These are phyloP conservation scores for Taphrorychus bicolor DNA, from an alignment of 2,888 invertebrate genomes.

Conservation along the genomic window DNA sequence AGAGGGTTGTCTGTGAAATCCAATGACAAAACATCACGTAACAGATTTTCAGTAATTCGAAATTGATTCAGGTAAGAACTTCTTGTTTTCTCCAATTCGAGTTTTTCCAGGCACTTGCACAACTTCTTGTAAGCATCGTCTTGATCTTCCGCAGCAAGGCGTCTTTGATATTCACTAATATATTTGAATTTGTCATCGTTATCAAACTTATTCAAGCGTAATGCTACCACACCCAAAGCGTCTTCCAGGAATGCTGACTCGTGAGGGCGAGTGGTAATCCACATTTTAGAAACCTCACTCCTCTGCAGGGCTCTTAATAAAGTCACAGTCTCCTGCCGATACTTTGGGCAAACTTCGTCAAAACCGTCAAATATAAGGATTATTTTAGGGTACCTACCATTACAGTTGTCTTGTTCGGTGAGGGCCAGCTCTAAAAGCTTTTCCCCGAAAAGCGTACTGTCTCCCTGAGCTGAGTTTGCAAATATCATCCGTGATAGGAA, in stretches of 20 bases:
- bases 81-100: background rate
- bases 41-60: background rate
- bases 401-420: background rate
- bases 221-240: slow-evolving; percentile 6
- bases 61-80: background rate
- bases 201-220: slow-evolving; percentile 19
- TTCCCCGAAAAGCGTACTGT: background rate
- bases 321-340: slow-evolving; percentile 23
- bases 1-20: background rate
- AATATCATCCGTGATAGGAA: slow-evolving; percentile 25
- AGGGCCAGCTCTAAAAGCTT: background rate
- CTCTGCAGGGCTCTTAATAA: slow-evolving; percentile 22
- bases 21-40: background rate
- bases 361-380: slow-evolving; percentile 36
- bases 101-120: background rate
- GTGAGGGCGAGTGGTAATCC: slow-evolving; percentile 27
- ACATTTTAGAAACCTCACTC: slow-evolving; percentile 20
- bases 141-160: too few species aligned
- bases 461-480: slow-evolving; percentile 7
- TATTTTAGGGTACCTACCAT: slow-evolving; percentile 9
- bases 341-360: slow-evolving; percentile 35
- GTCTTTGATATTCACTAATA: background rate
- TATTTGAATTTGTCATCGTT: slow-evolving; percentile 11
- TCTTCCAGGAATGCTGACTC: slow-evolving; percentile 19
- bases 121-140: too few species aligned